Evolutionary conservation across 2,113 vertebrate species (phyloP).

Genomic region (Trogon melanurus): DNA sequence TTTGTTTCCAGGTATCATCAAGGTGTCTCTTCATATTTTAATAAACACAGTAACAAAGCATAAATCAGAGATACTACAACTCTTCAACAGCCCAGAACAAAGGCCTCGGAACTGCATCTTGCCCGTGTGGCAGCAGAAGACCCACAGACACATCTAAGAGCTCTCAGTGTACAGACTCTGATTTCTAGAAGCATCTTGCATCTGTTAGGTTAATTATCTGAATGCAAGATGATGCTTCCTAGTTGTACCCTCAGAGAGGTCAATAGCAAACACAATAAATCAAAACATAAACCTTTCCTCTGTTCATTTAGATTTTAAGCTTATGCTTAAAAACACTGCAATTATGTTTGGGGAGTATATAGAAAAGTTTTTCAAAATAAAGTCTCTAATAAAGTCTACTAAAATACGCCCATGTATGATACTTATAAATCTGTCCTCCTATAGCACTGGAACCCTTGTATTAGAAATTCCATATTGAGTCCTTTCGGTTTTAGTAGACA

Average conservation of each 20-base stretch:
- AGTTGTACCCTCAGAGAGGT: not conserved
- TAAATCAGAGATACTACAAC: not conserved
- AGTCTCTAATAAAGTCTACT: not conserved
- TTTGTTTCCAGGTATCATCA: not conserved
- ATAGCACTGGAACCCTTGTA: not conserved
- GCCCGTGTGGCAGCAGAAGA: not conserved
- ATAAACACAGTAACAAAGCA: not conserved
- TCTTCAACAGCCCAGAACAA: not conserved
- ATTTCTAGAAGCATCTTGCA: not conserved
- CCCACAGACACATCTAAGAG: not conserved
- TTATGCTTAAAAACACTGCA: not conserved
- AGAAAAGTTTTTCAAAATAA: not conserved
- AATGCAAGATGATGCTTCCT: fast-evolving
- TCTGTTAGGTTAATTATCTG: not conserved
- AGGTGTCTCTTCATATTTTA: not conserved
- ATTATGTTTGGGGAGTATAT: fast-evolving
- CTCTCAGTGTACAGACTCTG: not conserved
- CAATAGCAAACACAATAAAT: not conserved
- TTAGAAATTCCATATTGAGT: fast-evolving
- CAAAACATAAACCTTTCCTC: not conserved
- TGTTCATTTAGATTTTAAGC: not conserved
- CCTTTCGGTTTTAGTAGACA: fast-evolving
- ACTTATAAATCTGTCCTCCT: fast-evolving
- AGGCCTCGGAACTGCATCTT: fast-evolving
- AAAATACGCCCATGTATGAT: fast-evolving